phyloP scores from a whole-genome alignment of 2,888 invertebrate species.

The Eudemis profundana region DNA sequence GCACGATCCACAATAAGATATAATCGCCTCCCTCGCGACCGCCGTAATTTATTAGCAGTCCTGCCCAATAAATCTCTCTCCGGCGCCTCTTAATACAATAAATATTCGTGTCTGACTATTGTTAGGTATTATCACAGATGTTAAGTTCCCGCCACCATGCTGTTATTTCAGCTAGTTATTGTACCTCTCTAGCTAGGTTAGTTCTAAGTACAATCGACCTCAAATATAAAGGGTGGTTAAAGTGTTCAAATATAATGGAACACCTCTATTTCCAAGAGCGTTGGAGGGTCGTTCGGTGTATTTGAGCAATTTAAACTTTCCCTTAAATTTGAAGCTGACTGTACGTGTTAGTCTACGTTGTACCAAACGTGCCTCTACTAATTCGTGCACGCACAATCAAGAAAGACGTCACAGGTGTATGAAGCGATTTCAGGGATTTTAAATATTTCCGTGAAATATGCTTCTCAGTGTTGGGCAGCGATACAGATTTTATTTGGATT shows the following conservation, averaged over 20 bases:
- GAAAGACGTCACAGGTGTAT: constrained; percentile 7
- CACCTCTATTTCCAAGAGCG: neutral
- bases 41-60: too few relatives aligned
- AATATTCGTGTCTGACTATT: neutral
- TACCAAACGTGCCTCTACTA: neutral
- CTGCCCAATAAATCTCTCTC: neutral
- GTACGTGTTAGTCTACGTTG: constrained; percentile 3
- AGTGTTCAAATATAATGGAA: neutral
- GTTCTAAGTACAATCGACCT: neutral
- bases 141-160: constrained; percentile 2
- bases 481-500: too few relatives aligned
- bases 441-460: neutral
- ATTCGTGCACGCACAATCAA: neutral
- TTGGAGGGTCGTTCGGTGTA: neutral
- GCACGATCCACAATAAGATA: neutral
- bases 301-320: neutral
- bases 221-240: neutral
- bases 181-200: neutral
- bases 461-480: neutral
- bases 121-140: neutral
- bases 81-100: neutral
- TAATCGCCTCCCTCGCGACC: too few relatives aligned
- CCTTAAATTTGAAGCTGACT: neutral
- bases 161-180: too few relatives aligned
- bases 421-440: constrained; percentile 1